phyloP scores from a whole-genome alignment of 2,113 vertebrate species.

The Xiphophorus couchianus region DNA sequence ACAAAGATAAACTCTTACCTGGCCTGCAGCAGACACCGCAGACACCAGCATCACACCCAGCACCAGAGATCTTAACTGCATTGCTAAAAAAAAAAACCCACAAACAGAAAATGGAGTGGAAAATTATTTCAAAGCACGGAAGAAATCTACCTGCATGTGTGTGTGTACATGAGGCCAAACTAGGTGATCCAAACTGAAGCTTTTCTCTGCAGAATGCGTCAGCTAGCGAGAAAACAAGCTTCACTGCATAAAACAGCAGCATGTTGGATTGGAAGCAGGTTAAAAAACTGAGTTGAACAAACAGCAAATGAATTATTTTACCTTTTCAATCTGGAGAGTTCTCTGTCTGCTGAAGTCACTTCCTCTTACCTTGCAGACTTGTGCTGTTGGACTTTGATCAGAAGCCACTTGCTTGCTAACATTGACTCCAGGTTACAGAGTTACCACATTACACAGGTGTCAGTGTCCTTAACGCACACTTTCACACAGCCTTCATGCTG shows the following conservation, averaged over 20 bases:
- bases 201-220: neutral
- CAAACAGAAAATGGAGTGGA: neutral
- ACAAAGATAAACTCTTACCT: conserved; percentile 34
- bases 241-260: neutral
- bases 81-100: conserved; percentile 57
- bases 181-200: neutral
- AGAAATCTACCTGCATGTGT: neutral
- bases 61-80: conserved; percentile 74
- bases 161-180: neutral
- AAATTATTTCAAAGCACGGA: conserved; percentile 1
- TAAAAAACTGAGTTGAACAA: neutral
- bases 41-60: conserved; percentile 29
- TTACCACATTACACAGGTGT: neutral
- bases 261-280: neutral
- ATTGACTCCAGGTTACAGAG: conserved; percentile 26
- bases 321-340: conserved; percentile 29
- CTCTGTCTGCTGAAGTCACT: conserved; percentile 21
- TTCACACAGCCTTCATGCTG: neutral
- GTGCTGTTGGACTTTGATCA: conserved; percentile 64
- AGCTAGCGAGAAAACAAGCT: neutral
- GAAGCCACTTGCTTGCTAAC: conserved; percentile 18
- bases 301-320: conserved; percentile 17
- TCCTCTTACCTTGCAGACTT: conserved; percentile 47
- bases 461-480: neutral
- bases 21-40: conserved; percentile 41